Base-by-base conservation (phyloP, 2,888 invertebrate genomes). In the Lithophane semibrunnea region DNA sequence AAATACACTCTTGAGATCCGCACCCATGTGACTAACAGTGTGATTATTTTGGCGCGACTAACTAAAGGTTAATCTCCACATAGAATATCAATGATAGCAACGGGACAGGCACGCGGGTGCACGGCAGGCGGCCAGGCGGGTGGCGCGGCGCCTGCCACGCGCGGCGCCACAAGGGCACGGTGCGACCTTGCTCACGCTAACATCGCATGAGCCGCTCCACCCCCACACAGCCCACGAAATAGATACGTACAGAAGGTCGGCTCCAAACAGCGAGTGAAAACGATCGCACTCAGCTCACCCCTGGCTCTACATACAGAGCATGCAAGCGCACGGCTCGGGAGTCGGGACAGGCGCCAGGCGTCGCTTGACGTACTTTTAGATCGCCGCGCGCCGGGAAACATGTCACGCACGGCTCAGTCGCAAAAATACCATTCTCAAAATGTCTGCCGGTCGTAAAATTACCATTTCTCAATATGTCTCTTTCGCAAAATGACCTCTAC, bases 81-180 rank as follows among this genome's bases (percentile, higher is more conserved):
- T 8, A 49, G 47, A 49, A 66, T 21, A 13, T 66, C 12, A 47
- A 49, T 21, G 21, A 13, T 52, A 52, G 54, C 13, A 60, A 60
- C 58, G 37, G 60, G 7, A 16, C 58, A 9, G 67, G 21, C 54
- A 13, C 21, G 9, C 29, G 13, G 54, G 21, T 13, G 47, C 66
- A 52, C 66, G 66, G 24, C 66, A 49, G 18, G 12, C 24, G 13
- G 42, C 37, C 12, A 29, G 18, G 60, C 12, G 63, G 16, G 10
- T 24, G 66, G 47, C 12, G 66, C 61, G n/a, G 69, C 61, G 44
- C 69, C 69, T 69, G 69, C 61, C 61, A 69, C 61, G 61, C 69
- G 24, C 42, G 42, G 42, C 18, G 42, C 69, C 58, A 0, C 68
- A 61, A 69, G 69, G 69, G 24, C 69, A 61, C 44, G 54, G 1